phyloP scores from a whole-genome alignment of 2,888 invertebrate species.

The Spodoptera picta region DNA sequence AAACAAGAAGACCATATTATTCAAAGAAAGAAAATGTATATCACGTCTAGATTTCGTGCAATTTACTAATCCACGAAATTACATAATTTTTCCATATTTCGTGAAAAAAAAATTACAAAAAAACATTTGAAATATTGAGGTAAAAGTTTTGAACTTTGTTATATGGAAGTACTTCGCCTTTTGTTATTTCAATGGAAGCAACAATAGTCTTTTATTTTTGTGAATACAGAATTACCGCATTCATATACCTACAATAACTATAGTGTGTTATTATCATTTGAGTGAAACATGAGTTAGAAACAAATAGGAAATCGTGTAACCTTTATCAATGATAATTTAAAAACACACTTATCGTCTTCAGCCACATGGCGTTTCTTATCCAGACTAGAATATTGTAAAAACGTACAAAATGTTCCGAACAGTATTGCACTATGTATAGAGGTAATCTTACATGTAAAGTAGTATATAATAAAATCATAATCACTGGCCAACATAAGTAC shows the following conservation, averaged over 20 bases:
- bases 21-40: no score
- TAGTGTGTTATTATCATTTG: background rate
- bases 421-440: conserved; percentile 45
- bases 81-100: no score
- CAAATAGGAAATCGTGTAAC: conserved; percentile 1
- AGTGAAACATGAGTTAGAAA: background rate
- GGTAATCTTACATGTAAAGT: conserved; percentile 23
- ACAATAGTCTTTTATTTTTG: background rate
- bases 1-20: no score
- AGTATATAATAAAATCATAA: background rate
- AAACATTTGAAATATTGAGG: background rate
- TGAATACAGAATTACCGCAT: no score
- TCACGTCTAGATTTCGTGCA: no score
- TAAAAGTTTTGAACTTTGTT: conserved; percentile 21
- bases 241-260: background rate
- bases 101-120: no score
- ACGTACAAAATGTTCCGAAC: conserved; percentile 37
- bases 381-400: conserved; percentile 48
- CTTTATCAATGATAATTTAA: background rate
- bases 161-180: conserved; percentile 5
- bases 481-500: conserved; percentile 18
- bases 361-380: background rate
- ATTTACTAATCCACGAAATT: no score
- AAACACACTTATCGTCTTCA: background rate
- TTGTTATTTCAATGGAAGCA: conserved; percentile 11